phyloP scores from a whole-genome alignment of 53 echinoderm and acorn worm genomes.

The Hippasteria phrygiana region DNA sequence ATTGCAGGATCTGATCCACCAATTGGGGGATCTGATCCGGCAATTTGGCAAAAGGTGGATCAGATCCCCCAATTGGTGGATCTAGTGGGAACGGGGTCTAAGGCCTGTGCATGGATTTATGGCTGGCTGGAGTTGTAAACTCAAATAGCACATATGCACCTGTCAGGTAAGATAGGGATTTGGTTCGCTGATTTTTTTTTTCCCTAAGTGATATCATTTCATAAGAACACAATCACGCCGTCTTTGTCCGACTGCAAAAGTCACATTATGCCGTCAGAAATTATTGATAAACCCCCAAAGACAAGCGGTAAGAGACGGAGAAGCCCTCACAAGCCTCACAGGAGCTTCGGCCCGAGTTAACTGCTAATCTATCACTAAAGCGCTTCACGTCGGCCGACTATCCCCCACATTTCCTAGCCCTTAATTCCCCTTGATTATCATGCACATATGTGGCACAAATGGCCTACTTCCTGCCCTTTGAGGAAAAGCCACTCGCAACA shows the following conservation, averaged over 20 bases:
- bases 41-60: no score
- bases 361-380: conserved; percentile 59
- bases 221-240: conserved; percentile 17
- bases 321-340: neutral
- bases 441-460: conserved; percentile 63
- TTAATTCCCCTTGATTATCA: conserved; percentile 59
- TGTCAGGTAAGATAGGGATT: conserved; percentile 3
- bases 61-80: no score
- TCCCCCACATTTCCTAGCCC: conserved; percentile 50
- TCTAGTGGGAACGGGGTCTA: neutral
- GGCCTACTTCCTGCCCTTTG: conserved; percentile 57
- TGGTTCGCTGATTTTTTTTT: neutral
- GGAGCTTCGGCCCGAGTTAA: conserved; percentile 13
- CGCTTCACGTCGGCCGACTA: conserved; percentile 6
- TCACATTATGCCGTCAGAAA: conserved; percentile 14
- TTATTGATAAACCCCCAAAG: conserved; percentile 17
- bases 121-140: neutral
- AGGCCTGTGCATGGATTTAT: neutral
- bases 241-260: neutral
- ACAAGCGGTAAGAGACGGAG: neutral
- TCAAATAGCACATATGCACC: neutral
- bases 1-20: no score
- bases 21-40: no score
- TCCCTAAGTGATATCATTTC: neutral
- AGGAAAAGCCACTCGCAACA: conserved; percentile 44